Evolutionary conservation across 2,888 invertebrate species (phyloP), one percentile per base, ranked within the genome.

Genomic region (Andricus curvator): DNA sequence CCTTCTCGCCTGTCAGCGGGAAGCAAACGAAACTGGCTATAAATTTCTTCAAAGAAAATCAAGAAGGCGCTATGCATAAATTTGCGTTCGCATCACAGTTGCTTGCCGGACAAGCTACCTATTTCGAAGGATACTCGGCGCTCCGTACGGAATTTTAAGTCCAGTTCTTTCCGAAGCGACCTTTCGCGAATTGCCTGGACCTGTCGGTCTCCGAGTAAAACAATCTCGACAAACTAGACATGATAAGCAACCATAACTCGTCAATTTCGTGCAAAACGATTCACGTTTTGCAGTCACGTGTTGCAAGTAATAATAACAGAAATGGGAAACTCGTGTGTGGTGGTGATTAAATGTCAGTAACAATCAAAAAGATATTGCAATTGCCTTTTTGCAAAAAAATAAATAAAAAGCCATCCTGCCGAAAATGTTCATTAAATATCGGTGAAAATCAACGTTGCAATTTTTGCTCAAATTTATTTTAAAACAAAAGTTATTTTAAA

Each of bases 21-120:
- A 74, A 74, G 74, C 74, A 74, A 74, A 74, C 74, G 56, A 56
- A 74, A 74, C 74, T 74, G 74, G 74, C 74, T 74, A 74, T 74
- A 74, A 74, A 74, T 74, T 74, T 74, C 74, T 74, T 74, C 74
- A 74, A 74, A 74, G 74, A 74, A 74, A 74, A 74, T 74, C 74
- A 74, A 74, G 56, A 74, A 74, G 74, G 74, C 56, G 74, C 74
- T 74, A 74, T 74, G 74, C 74, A 74, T 74, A 74, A 74, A 74
- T 74, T 74, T 74, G 56, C 33, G 74, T 74, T 74, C 56, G 74
- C 74, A 74, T 74, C 51, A 56, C 74, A 74, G 51, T 56, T 74
- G 33, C 74, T 68, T 8, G 15, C 29, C n/a, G 74, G 56, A 74
- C 74, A 74, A 74, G 74, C 74, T 74, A 74, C 56, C 51, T 74